Base-by-base conservation (phyloP, 1,140 invertebrate species). In the Phymorhynchus buccinoides region DNA sequence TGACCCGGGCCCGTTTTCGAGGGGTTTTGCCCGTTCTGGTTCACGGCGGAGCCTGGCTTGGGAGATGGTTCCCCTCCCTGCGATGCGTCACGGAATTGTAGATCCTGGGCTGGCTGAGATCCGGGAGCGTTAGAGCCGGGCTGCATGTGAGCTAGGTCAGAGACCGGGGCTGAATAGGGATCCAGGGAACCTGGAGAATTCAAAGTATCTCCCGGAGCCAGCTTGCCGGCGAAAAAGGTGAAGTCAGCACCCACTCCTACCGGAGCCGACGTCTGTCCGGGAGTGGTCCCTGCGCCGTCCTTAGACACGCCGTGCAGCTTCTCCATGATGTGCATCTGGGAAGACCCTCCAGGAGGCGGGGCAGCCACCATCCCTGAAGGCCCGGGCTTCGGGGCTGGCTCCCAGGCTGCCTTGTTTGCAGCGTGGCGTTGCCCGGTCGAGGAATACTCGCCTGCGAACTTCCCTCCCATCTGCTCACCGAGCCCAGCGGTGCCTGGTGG, bases 211-310 rank as follows among this genome's bases (percentile, higher is more conserved):
- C 48, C 80, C 9, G 30, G 18, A 0, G 39, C 81, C 66, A 83
- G 39, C 37, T 83, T 7, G 62, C 39, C 30, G 62, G 81, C 39
- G 66, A 83, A 83, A 41, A n/a, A 73, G 81, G 18, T 32, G 62
- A 42, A 71, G 39, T 83, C 81, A 4, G 81, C 81, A 1, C 37
- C 81, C 37, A 83, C 81, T 1, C 37, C 81, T 39, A 68, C 66
- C 16, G 62, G 62, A 4, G 81, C 62, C 32, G 35, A 9, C 27
- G 32, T 48, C 52, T 6, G 32, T 9, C 32, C 78, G 16, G 42
- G 41, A 30, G 27, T 16, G 12, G 16, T 48, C 32, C 32, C 4
- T 37, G 3, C 52, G 80, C 16, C 27, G 2, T 18, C n/a, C 32
- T 56, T 62, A 56, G 30, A 3, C 35, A 22, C 7, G 14, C 16